A percentile compares a stretch with the other conserved stretches of the same genome.
Conservation (phyloP, 2,888 invertebrate genomes). For the Eledona agricola region DNA sequence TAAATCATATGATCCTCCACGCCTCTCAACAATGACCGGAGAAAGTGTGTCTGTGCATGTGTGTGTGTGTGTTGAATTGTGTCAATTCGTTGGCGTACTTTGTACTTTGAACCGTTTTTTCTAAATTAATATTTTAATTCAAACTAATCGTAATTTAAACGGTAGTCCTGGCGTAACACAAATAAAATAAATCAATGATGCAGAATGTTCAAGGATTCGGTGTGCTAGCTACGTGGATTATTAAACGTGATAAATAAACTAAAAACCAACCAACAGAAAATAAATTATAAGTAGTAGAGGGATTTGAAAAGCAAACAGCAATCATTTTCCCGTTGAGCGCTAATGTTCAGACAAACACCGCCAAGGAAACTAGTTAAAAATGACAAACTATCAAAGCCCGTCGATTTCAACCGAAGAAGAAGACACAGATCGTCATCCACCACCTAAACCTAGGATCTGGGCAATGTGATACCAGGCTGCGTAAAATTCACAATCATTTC, state of each 20-base stretch:
- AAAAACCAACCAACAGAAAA: conserved; percentile 15
- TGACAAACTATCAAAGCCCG: conserved; percentile 14
- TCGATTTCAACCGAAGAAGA: conserved; percentile 4
- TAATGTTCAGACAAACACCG: conserved; percentile 14
- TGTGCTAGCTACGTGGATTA: too few species aligned
- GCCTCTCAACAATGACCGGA: conserved; percentile 1
- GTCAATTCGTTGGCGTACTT: conserved; percentile 7
- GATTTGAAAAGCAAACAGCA: too few species aligned
- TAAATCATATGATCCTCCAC: conserved; percentile 15
- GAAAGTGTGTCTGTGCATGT: conserved; percentile 12
- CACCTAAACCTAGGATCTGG: conserved; percentile 32
- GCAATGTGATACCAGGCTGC: conserved; percentile 58
- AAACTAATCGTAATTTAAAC: too few species aligned
- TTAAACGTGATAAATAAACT: conserved; percentile 13
- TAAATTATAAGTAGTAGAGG: too few species aligned
- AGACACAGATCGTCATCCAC: conserved; percentile 6
- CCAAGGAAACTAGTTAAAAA: conserved; percentile 4
- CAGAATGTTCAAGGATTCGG: too few species aligned
- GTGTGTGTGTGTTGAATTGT: too few species aligned
- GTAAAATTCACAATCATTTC: conserved; percentile 33
- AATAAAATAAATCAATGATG: too few species aligned
- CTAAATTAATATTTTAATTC: too few species aligned
- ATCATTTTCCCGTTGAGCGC: too few species aligned
- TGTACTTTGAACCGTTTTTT: too few species aligned
- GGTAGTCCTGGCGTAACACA: too few species aligned